Percentiles rank a stretch among this genome's conserved stretches.
Conservation (phyloP, 1,140 invertebrate species). For the Conus betulinus region DNA sequence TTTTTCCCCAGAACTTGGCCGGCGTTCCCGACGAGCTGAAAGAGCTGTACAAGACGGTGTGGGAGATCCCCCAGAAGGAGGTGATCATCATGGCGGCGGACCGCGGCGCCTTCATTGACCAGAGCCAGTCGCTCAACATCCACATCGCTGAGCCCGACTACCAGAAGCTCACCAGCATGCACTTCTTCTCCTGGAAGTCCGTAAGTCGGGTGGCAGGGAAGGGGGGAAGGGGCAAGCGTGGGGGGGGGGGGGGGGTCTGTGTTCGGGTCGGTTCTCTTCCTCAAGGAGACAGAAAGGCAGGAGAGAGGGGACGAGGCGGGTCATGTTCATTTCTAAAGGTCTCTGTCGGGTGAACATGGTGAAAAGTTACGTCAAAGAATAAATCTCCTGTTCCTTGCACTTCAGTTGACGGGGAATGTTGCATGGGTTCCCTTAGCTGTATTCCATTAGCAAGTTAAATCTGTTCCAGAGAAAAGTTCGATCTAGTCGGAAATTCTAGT, state of each 20-base stretch:
- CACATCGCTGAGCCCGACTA: constrained; percentile 96
- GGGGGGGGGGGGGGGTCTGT: neutral
- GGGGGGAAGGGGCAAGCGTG: no score
- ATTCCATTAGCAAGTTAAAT: no score
- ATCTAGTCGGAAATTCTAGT: no score
- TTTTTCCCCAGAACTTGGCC: constrained; percentile 83
- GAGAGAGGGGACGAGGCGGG: neutral
- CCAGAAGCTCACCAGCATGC: constrained; percentile 96
- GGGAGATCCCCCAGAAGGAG: constrained; percentile 97
- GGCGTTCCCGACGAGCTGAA: constrained; percentile 93
- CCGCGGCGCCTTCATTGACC: constrained; percentile 98
- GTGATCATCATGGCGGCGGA: constrained; percentile 99
- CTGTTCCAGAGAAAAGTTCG: no score
- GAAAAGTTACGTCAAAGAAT: no score
- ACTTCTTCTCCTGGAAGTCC: constrained; percentile 98
- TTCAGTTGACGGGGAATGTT: no score
- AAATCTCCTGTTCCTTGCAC: no score
- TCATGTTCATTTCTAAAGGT: no score
- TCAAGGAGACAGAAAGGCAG: neutral
- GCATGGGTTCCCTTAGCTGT: no score
- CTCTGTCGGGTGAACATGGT: no score
- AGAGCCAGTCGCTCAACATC: constrained; percentile 98
- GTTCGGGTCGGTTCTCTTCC: neutral
- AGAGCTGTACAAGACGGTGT: constrained; percentile 97
- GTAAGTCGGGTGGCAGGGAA: constrained; percentile 75